Evolutionary conservation across 1,140 invertebrate species (phyloP), one percentile per base, ranked within the genome.

Genomic region (Aphis craccivora): DNA sequence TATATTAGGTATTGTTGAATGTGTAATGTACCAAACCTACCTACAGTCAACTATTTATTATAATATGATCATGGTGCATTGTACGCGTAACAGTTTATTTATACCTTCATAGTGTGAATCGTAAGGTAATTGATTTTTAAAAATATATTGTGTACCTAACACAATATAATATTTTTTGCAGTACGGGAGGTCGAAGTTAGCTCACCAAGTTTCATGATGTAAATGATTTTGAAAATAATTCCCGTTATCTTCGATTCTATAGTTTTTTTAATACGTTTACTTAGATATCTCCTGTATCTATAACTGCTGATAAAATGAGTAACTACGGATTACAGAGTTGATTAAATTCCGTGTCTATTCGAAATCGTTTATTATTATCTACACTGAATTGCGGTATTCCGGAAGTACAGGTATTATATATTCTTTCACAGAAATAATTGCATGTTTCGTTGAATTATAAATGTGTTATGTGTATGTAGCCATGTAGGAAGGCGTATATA

Each of bases 111-210:
- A 45, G 25, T 45, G 43, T 45, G 25, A 45, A n/a, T 87, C 25
- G 11, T 5, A 14, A 87, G 40, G 40, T 43, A 86, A 86, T 86
- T 86, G 83, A 43, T 86, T 86, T 86, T 86, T 86, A 86, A 86
- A 86, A 86, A 86, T 86, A 30, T 43, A 86, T 76, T 87, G 25
- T 83, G 35, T 83, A 83, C 81, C 60, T 76, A 76, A 76, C 60
- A 76, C 60, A 76, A 76, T 45, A 87, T 45, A n/a, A 87, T 45
- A n/a, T 87, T 30, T n/a, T 87, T 45, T 43, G 40, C 83, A 43
- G 23, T 86, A 86, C 6, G 83, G 40, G 83, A 86, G 83, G 83
- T 86, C 35, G 83, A 40, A 86, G 83, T 37, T 84, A 86, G 11
- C 22, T 86, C 83, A 23, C 40, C 1, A 23, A 30, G 40, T 14